These are phyloP conservation scores for Tretioscincus oriximinensis DNA, from an alignment of 2,113 vertebrate species.

Conservation along the genomic window DNA sequence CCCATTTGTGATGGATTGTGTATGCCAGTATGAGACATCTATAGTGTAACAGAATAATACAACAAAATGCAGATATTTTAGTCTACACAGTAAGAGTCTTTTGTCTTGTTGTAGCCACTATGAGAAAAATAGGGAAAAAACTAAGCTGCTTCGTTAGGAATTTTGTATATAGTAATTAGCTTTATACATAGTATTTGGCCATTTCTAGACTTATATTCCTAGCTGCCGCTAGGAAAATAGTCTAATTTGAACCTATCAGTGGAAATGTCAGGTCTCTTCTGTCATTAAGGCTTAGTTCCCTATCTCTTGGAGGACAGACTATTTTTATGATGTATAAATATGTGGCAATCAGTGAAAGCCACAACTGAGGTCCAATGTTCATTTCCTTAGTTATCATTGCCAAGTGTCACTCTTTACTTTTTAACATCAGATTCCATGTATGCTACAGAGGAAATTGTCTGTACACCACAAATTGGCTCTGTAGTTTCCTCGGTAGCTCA, in stretches of 20 bases:
- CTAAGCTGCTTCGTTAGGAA: too few species aligned
- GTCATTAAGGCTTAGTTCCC: neutral
- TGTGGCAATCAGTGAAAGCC: neutral
- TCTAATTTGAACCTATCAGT: too few species aligned
- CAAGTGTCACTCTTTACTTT: neutral
- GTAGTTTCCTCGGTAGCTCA: neutral
- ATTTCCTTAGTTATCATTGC: neutral
- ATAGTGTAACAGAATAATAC: too few species aligned
- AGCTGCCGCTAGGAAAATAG: neutral
- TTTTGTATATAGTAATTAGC: neutral
- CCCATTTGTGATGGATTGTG: too few species aligned
- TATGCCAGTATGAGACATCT: too few species aligned
- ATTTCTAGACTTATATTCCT: neutral
- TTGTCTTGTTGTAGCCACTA: too few species aligned
- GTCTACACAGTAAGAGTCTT: too few species aligned
- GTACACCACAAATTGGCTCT: conserved; percentile 1
- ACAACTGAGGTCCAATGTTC: neutral
- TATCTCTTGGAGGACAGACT: neutral
- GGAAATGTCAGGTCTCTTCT: too few species aligned
- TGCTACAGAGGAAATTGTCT: conserved; percentile 19
- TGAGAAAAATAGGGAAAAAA: neutral
- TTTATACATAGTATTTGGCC: neutral
- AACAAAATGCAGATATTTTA: too few species aligned
- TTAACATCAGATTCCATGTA: neutral
- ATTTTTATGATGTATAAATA: neutral